These are phyloP conservation scores for Cyrtonyx montezumae DNA, from an alignment of 2,113 vertebrate genomes.

Conservation along the genomic window DNA sequence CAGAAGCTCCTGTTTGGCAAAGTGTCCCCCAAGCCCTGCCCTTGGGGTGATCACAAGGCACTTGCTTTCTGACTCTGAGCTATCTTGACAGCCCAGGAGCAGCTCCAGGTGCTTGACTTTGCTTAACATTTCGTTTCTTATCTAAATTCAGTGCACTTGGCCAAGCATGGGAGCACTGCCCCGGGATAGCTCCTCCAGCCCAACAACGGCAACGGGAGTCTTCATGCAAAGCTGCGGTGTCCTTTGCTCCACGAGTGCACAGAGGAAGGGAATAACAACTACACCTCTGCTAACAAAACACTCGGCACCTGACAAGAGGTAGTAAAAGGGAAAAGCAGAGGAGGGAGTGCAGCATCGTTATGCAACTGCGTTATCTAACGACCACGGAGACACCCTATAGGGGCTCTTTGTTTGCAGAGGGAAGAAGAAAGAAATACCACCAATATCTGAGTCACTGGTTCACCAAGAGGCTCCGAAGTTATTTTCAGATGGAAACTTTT, in stretches of 20 bases:
- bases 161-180: background rate
- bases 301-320: background rate
- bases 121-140: accelerated
- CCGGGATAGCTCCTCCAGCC: background rate
- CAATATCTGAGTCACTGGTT: conserved; percentile 47
- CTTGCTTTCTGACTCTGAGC: background rate
- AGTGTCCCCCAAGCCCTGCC: background rate
- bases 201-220: accelerated
- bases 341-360: conserved; percentile 25
- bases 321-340: background rate
- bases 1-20: background rate
- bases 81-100: background rate
- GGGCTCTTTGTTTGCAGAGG: conserved; percentile 59
- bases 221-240: background rate
- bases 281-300: background rate
- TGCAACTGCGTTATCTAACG: conserved; percentile 62
- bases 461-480: conserved; percentile 32
- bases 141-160: accelerated
- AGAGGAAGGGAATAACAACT: background rate
- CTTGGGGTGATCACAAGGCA: accelerated
- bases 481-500: conserved; percentile 73
- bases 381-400: conserved; percentile 57
- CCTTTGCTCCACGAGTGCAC: background rate
- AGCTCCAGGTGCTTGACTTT: background rate
- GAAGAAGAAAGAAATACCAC: conserved; percentile 50